phyloP scores from a whole-genome alignment of 2,113 vertebrate species.

The Potamarius usumacintae region DNA sequence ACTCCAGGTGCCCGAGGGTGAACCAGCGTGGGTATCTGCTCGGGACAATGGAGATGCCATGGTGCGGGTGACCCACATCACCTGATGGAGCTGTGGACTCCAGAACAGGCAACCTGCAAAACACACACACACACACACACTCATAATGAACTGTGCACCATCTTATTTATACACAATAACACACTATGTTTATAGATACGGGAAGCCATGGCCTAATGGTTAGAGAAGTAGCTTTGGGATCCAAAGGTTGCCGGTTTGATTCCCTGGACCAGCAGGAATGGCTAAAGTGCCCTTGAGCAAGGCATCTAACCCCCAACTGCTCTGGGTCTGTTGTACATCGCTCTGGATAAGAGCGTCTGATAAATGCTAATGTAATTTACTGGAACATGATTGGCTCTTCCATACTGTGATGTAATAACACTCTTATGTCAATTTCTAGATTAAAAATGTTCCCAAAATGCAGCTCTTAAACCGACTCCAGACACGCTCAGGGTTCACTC shows the following conservation, averaged over 20 bases:
- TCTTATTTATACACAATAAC: neutral
- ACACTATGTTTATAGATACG: neutral
- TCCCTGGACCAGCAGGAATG: too few relatives aligned
- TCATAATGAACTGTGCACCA: too few relatives aligned
- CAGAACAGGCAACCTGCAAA: slow-evolving; percentile 86
- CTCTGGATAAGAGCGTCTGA: too few relatives aligned
- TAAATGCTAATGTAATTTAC: neutral
- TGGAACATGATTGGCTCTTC: neutral
- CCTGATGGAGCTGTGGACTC: slow-evolving; percentile 86
- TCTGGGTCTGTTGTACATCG: too few relatives aligned
- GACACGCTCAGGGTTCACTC: neutral
- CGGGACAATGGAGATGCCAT: slow-evolving; percentile 93
- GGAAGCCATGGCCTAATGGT: too few relatives aligned
- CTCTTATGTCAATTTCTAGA: neutral
- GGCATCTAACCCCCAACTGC: too few relatives aligned
- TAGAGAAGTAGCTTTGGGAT: too few relatives aligned
- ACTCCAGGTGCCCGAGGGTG: slow-evolving; percentile 96
- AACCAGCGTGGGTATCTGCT: slow-evolving; percentile 97
- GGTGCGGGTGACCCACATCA: slow-evolving; percentile 89
- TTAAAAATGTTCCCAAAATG: neutral
- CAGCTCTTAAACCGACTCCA: neutral
- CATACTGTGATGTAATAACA: neutral
- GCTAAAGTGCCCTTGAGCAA: too few relatives aligned
- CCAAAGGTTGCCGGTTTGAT: too few relatives aligned
- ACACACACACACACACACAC: slow-evolving; percentile 10